Percentiles rank a stretch among this genome's conserved stretches.
phyloP scores from a whole-genome alignment of 2,797 vertebrate species.

The Rousettus madagascariensis region DNA sequence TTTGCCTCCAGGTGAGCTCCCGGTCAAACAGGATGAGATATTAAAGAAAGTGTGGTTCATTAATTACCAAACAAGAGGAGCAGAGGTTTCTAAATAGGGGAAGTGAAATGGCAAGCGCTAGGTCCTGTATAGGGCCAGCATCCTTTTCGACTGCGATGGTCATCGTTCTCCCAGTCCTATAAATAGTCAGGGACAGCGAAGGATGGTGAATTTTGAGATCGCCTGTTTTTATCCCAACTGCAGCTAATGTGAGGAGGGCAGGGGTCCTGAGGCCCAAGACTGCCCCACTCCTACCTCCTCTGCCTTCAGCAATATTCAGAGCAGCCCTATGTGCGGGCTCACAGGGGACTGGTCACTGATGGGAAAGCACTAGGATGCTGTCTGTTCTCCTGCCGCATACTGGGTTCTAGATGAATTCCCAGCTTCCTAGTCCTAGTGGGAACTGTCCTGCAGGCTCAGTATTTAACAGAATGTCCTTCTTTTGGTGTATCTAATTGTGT shows the following conservation, averaged over 20 bases:
- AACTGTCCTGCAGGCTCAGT: background rate
- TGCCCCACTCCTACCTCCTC: background rate
- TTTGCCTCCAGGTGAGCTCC: background rate
- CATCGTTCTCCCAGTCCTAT: background rate
- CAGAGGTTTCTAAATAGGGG: background rate
- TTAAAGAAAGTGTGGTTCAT: background rate
- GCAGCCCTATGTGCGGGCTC: background rate
- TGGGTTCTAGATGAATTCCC: constrained; percentile 49
- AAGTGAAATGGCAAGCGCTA: background rate
- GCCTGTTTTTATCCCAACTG: background rate
- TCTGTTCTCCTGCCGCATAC: constrained; percentile 42
- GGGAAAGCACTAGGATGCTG: constrained; percentile 2
- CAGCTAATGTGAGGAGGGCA: background rate
- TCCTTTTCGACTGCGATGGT: background rate
- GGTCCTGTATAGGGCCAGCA: background rate
- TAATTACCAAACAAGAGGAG: background rate
- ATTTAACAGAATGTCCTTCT: constrained; percentile 42
- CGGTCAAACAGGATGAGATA: background rate
- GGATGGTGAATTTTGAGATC: background rate
- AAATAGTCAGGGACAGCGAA: background rate
- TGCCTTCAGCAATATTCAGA: background rate
- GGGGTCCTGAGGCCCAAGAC: background rate
- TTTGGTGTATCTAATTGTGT: constrained; percentile 15
- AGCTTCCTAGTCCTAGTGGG: constrained; percentile 33
- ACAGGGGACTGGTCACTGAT: background rate